Evolutionary conservation across 2,888 invertebrate species (phyloP).

Genomic region (Girardia tigrina): DNA sequence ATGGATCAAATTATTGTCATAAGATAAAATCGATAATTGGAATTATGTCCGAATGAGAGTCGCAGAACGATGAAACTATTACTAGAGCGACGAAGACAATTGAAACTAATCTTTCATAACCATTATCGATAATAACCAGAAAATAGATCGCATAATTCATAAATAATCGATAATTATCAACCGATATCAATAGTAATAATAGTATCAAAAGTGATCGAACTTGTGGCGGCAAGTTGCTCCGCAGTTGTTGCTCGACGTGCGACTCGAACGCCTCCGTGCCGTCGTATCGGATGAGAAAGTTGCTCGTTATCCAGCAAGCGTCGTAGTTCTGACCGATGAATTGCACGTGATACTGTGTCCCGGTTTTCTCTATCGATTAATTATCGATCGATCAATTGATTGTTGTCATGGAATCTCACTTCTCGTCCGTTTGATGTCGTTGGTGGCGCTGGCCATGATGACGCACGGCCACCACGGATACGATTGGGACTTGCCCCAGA

Average conservation of each 20-base stretch:
- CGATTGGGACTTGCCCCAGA: background rate
- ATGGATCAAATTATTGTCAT: no score
- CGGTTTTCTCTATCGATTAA: background rate
- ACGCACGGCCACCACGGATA: conserved; percentile 8
- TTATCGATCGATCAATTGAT: background rate
- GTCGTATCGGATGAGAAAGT: background rate
- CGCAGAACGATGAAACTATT: no score
- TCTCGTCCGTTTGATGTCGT: background rate
- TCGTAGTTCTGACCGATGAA: background rate
- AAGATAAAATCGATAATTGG: no score
- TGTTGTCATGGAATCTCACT: background rate
- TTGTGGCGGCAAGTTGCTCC: background rate
- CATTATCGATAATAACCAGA: no score
- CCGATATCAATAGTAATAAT: no score
- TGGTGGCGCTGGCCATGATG: background rate
- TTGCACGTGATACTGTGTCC: conserved; percentile 16
- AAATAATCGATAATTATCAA: no score
- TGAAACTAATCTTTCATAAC: no score
- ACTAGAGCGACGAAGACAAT: no score
- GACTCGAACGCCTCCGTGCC: background rate
- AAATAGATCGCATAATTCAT: no score
- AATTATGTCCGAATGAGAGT: no score
- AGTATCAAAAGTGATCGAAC: no score
- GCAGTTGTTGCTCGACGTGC: background rate
- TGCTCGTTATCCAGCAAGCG: background rate